These are phyloP conservation scores for Tachypleus tridentatus DNA, from an alignment of 1,140 invertebrate species.

Conservation along the genomic window DNA sequence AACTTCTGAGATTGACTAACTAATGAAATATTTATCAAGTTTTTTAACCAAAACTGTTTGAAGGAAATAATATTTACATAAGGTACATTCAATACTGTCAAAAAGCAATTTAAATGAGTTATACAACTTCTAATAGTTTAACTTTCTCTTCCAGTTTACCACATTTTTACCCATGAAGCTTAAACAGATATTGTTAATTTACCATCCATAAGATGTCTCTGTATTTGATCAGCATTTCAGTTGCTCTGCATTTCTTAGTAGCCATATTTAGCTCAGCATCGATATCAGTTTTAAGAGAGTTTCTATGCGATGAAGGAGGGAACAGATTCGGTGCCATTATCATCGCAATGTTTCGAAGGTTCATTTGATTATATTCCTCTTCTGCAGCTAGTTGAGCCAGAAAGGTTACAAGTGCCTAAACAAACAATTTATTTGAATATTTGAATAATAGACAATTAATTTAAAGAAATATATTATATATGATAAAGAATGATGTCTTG, in stretches of 20 bases:
- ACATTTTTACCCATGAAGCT: too few relatives aligned
- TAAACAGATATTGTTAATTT: slow-evolving; percentile 17
- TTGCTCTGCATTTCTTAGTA: slow-evolving; percentile 64
- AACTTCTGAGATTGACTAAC: too few relatives aligned
- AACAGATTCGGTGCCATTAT: slow-evolving; percentile 85
- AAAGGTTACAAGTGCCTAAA: slow-evolving; percentile 56
- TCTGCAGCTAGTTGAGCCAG: slow-evolving; percentile 55
- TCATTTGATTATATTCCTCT: slow-evolving; percentile 71
- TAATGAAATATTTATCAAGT: too few relatives aligned
- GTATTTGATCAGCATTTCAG: slow-evolving; percentile 60
- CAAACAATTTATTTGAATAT: slow-evolving; percentile 6
- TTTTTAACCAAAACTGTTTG: too few relatives aligned
- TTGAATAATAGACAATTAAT: too few relatives aligned
- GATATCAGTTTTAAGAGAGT: slow-evolving; percentile 26
- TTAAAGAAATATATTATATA: too few relatives aligned
- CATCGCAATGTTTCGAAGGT: slow-evolving; percentile 77
- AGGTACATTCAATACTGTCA: too few relatives aligned
- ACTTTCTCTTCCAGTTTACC: too few relatives aligned
- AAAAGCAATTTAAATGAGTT: too few relatives aligned
- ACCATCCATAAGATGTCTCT: slow-evolving; percentile 62
- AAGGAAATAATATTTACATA: too few relatives aligned
- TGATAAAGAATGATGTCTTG: too few relatives aligned
- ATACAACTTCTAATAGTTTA: too few relatives aligned
- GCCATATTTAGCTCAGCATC: slow-evolving; percentile 59
- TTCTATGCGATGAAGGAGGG: slow-evolving; percentile 41